Evolutionary conservation across 1,140 invertebrate genomes (phyloP).

Genomic region (Hyles vespertilio): DNA sequence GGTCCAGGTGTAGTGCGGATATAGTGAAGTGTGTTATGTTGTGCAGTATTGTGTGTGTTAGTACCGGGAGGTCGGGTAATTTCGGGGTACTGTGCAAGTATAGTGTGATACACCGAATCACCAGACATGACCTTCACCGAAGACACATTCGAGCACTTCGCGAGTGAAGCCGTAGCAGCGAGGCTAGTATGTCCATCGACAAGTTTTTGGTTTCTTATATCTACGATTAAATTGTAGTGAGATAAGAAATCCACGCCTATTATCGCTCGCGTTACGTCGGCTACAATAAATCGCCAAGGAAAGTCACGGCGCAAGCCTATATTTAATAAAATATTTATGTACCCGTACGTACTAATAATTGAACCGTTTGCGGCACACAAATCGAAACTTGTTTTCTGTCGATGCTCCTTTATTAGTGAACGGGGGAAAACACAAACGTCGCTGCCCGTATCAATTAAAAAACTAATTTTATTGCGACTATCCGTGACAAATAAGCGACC

Average conservation of each 20-base stretch:
- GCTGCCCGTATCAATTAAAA: not conserved
- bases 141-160: not conserved
- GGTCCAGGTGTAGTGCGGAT: conserved; percentile 9
- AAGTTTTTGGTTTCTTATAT: not conserved
- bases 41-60: not conserved
- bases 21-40: not conserved
- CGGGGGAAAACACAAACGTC: conserved; percentile 9
- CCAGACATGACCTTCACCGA: not conserved
- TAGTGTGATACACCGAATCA: not conserved
- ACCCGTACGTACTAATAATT: conserved; percentile 22
- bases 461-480: not conserved
- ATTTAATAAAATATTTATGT: conserved; percentile 17
- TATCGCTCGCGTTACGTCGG: conserved; percentile 37
- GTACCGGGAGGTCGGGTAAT: conserved; percentile 2
- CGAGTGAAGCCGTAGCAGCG: not conserved
- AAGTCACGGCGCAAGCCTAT: conserved; percentile 25
- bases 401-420: not conserved
- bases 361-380: conserved; percentile 6
- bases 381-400: conserved; percentile 11
- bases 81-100: not conserved
- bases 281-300: conserved; percentile 28
- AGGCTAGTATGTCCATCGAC: not conserved
- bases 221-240: conserved; percentile 4
- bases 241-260: conserved; percentile 48
- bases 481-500: conserved; percentile 14